Conservation (phyloP, 2,888 invertebrate genomes). For the Zonitis immaculata region DNA sequence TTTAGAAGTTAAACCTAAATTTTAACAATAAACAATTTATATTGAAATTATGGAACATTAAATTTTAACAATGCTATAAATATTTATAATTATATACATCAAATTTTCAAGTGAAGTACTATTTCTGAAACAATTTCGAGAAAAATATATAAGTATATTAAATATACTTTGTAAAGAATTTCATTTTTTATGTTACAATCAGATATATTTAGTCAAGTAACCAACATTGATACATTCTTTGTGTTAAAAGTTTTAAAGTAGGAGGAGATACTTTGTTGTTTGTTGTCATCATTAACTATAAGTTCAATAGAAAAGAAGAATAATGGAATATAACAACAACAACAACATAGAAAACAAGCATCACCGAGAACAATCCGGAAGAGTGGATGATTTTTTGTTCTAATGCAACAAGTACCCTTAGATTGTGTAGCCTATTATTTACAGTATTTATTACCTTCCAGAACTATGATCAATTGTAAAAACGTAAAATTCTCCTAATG, state of each 20-base stretch:
- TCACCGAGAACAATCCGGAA: conserved; percentile 6
- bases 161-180: no score
- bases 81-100: no score
- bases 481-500: no score
- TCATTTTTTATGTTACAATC: no score
- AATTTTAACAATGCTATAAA: no score
- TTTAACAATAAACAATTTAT: no score
- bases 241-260: conserved; percentile 5
- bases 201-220: conserved; percentile 10
- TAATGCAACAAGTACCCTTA: conserved; percentile 17
- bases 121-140: no score
- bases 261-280: conserved; percentile 13
- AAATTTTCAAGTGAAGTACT: no score
- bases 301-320: not conserved
- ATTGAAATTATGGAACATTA: no score
- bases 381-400: conserved; percentile 12
- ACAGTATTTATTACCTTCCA: not conserved
- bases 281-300: not conserved
- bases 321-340: not conserved
- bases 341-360: not conserved
- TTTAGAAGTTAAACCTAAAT: no score
- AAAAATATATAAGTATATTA: no score
- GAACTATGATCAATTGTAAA: no score
- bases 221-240: conserved; percentile 9
- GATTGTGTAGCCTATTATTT: conserved; percentile 6